A percentile compares a stretch with the other conserved stretches of the same genome.
Conservation (phyloP, 2,113 vertebrate genomes). For the Pluvianellus socialis region DNA sequence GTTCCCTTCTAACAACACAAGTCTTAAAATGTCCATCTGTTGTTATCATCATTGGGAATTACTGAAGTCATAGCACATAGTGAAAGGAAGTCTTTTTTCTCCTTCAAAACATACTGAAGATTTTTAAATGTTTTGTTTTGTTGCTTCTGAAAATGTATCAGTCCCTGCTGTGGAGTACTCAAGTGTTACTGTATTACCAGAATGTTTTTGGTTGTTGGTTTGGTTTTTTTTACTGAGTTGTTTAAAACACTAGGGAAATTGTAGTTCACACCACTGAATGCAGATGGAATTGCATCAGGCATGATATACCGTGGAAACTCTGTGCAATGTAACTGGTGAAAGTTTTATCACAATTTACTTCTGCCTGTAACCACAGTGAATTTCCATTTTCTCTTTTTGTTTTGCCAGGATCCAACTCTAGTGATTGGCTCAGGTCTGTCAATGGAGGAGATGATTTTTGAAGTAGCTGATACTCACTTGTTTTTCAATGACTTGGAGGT, state of each 20-base stretch:
- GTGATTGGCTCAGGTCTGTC: conserved; percentile 93
- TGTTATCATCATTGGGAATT: background rate
- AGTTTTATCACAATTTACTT: background rate
- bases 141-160: background rate
- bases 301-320: background rate
- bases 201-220: background rate
- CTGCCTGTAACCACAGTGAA: background rate
- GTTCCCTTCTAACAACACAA: background rate
- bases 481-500: conserved; percentile 99
- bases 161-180: background rate
- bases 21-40: background rate
- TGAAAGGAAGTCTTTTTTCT: background rate
- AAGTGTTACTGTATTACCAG: background rate
- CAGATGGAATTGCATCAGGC: background rate
- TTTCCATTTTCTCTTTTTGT: background rate
- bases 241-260: background rate
- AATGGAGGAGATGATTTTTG: conserved; percentile 99
- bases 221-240: background rate
- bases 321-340: background rate
- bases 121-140: background rate
- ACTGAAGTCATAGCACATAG: background rate
- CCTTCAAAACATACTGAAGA: background rate
- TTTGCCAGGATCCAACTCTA: conserved; percentile 86
- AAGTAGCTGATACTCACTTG: conserved; percentile 96
- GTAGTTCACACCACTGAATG: background rate